Evolutionary conservation across 2,797 vertebrate genomes (phyloP).

Genomic region (Spatula versicolor): DNA sequence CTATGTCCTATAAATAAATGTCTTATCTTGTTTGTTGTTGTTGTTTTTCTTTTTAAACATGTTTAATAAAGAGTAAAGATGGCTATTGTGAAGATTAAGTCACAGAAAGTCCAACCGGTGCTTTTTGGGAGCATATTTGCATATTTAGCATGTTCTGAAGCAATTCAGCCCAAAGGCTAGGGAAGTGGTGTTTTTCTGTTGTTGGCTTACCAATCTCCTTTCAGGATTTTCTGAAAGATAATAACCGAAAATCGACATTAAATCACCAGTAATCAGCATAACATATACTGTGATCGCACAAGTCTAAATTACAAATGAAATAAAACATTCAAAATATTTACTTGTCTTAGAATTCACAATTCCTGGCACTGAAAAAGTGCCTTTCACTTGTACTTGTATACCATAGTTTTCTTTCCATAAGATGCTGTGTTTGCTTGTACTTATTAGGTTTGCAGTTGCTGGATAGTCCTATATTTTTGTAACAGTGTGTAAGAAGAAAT

Average conservation of each 20-base stretch:
- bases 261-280: neutral
- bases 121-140: accelerated
- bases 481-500: neutral
- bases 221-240: neutral
- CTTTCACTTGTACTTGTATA: neutral
- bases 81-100: neutral
- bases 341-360: neutral
- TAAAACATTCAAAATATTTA: neutral
- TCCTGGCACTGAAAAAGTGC: neutral
- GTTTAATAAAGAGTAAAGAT: neutral
- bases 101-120: neutral
- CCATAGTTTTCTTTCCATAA: neutral
- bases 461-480: neutral
- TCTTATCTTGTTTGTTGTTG: neutral
- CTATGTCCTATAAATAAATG: neutral
- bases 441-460: neutral
- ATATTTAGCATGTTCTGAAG: neutral
- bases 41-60: neutral
- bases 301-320: neutral
- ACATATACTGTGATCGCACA: neutral
- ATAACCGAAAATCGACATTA: neutral
- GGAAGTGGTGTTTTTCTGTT: neutral
- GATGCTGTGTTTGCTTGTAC: neutral
- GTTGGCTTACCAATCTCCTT: neutral
- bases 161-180: neutral